These are phyloP conservation scores for Myathropa florea DNA, from an alignment of 2,888 invertebrate genomes.

Conservation along the genomic window DNA sequence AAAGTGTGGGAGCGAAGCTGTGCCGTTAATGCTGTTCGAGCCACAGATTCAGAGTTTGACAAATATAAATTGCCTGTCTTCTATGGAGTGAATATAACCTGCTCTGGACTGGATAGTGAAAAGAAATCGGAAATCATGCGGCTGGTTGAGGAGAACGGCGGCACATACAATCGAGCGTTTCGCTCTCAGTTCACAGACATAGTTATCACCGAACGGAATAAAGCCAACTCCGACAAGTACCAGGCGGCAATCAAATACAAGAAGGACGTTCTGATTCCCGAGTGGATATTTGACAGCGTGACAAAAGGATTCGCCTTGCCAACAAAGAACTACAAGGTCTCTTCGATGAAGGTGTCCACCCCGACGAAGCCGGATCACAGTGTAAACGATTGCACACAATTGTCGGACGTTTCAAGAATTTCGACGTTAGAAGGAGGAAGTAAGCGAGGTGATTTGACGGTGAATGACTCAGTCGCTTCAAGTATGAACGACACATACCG, in stretches of 20 bases:
- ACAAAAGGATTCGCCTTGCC: constrained; percentile 87
- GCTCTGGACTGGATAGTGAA: constrained; percentile 84
- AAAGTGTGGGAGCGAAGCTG: constrained; percentile 90
- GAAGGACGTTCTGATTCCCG: constrained; percentile 85
- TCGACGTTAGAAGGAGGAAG: constrained; percentile 72
- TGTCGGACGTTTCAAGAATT: constrained; percentile 78
- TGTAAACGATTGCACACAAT: constrained; percentile 78
- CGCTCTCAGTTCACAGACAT: constrained; percentile 79
- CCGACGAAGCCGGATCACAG: constrained; percentile 82
- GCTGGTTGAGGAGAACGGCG: constrained; percentile 88
- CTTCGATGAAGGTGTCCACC: constrained; percentile 86
- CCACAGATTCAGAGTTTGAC: constrained; percentile 85
- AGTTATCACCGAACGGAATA: constrained; percentile 77
- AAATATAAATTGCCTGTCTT: constrained; percentile 86
- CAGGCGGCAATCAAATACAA: constrained; percentile 79
- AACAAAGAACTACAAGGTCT: constrained; percentile 83
- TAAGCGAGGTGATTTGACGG: constrained; percentile 71
- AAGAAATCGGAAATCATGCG: constrained; percentile 83
- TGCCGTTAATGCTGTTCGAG: constrained; percentile 82
- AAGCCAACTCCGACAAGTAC: constrained; percentile 78
- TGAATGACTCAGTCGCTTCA: constrained; percentile 73
- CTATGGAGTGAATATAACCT: constrained; percentile 88
- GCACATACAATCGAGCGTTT: constrained; percentile 82
- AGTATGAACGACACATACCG: constrained; percentile 58
- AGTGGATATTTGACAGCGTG: constrained; percentile 92